Base-by-base conservation (phyloP, 2,888 invertebrate species). In the Crepidodera aurea region DNA sequence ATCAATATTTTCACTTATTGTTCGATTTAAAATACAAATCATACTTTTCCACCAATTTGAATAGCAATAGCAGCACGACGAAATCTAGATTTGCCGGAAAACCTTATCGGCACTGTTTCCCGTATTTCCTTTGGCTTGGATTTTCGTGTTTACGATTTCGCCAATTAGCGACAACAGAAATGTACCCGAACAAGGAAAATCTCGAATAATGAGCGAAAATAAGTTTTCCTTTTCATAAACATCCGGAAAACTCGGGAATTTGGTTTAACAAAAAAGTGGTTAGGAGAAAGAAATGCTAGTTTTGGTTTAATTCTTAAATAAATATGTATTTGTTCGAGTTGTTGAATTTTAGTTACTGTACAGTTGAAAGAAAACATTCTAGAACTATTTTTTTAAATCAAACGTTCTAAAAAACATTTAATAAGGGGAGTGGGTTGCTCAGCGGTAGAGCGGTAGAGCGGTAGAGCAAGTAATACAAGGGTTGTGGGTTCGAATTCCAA, bases 151-250 rank as follows among this genome's bases (percentile, higher is more conserved):
- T 37, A 29, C 37, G 46, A 46, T 56, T 46, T 46, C 46, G 34
- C 56, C 46, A 56, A 46, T 56, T 56, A 56, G 46, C 22, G 37
- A 56, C 46, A 56, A 48, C 27, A 15, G 13, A 48, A 48, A 48
- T 15, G 48, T 29, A 13, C 25, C 27, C 27, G 48, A 48, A 56
- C 40, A 15, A 7, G 46, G 37, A 46, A 46, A 56, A 56, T 56
- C 56, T 37, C 13, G 22, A 37, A 56, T 46, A 56, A 56, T 46
- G 37, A 56, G 46, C 13, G 46, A 34, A 56, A 34, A 56, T 46
- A 34, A 46, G 56, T 46, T 46, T 56, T 56, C 32, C 13, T 46
- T 25, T 37, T 48, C 46, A 53, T 53, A 53, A 48, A 48, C 48
- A 48, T 48, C 48, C 29, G 48, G 27, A 27, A 48, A 15, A 15